Base-by-base conservation (phyloP, 1,140 invertebrate species). In the Penaeus japonicus region DNA sequence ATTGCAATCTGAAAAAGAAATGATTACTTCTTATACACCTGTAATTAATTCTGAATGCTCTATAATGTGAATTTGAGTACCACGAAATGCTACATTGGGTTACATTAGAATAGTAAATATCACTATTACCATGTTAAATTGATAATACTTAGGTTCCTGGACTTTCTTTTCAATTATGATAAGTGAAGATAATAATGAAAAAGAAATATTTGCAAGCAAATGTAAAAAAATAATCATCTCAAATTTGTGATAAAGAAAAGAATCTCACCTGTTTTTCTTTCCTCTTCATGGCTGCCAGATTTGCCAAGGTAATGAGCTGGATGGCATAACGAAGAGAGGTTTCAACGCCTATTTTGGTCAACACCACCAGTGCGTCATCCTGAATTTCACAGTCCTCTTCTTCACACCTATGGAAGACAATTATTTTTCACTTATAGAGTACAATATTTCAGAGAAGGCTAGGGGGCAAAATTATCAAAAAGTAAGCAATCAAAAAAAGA, bases 301-400 rank as follows among this genome's bases (percentile, higher is more conserved):
- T 97, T 0, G 99, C 96, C 0, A 97, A 97, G 57, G 98, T 99
- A 90, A 99, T 99, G 7, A 99, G 94, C 92, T 99, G 99, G 93
- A 99, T 99, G n/a, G 98, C 96, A 93, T 99, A 99, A 86, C 92
- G 94, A 2, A 99, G 93, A 4, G 98, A 98, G 0, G 98, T 98
- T 92, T 98, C 97, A 35, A 96, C 95, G 20, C 97, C 98, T 77
- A 99, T 98, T 53, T 96, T 95, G 0, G 98, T 98, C 27, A 99
- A 93, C 20, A 99, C 96, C 0, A 95, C 96, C 59, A 99, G 92
- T 0, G 98, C 98, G 93, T 99, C 98, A 47, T 96, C 96, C 5
- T 95, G 95, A 95, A 99, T 97, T 92, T 99, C 96, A 92, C 98
- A 98, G 93, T 99, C 98, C 92, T 99, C 99, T 92, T 99, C 99